Percentiles rank a stretch among this genome's conserved stretches.
These are phyloP conservation scores for Dasyurus viverrinus DNA, from an alignment of 2,113 vertebrate species.

Conservation along the genomic window DNA sequence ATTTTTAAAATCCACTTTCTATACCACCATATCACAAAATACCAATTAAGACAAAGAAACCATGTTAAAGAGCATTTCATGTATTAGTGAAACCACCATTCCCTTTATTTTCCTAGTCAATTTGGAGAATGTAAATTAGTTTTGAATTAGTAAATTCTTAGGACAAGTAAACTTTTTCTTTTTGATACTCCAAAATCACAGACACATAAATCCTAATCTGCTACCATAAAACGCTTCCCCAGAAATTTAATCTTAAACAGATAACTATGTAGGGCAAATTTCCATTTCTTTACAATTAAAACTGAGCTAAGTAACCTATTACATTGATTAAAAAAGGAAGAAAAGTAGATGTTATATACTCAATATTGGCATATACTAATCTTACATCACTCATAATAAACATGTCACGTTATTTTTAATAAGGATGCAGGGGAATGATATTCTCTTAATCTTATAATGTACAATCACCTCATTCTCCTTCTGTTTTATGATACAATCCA, in stretches of 20 bases:
- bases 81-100: slow-evolving; percentile 11
- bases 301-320: not conserved
- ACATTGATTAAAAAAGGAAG: not conserved
- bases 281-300: not conserved
- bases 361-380: not conserved
- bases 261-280: not conserved
- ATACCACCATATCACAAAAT: slow-evolving; percentile 9
- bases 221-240: not conserved
- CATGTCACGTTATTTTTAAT: not conserved
- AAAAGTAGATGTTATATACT: not conserved
- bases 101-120: slow-evolving; percentile 11
- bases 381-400: not conserved
- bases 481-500: slow-evolving; percentile 27
- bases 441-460: not conserved
- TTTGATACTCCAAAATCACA: slow-evolving; percentile 10
- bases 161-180: not conserved
- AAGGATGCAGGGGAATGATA: not conserved
- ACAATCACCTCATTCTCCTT: not conserved
- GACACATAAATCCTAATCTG: not conserved
- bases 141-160: slow-evolving; percentile 8
- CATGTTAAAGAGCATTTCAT: slow-evolving; percentile 28
- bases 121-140: not conserved
- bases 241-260: not conserved
- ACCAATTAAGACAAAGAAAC: slow-evolving; percentile 15
- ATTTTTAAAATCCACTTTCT: slow-evolving; percentile 33